Percentiles rank a stretch among this genome's conserved stretches.
Evolutionary conservation across 2,888 invertebrate species (phyloP).

Genomic region (Steromphala cineraria): DNA sequence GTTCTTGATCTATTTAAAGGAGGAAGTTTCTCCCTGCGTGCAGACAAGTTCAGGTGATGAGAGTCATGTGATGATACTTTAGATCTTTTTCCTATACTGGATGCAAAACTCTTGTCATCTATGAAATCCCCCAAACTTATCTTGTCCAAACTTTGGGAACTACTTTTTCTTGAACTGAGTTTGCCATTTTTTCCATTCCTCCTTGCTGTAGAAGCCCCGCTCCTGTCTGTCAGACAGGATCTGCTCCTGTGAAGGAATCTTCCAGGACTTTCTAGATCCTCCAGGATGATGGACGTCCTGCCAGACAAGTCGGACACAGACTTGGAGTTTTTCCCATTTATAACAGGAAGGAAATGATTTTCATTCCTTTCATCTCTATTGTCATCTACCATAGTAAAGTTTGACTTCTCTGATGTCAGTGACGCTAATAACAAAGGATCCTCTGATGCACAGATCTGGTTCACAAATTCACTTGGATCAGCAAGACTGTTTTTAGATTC

Average conservation of each 20-base stretch:
- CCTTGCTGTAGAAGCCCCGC: not conserved
- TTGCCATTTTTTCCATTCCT: not conserved
- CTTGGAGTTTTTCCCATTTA: not conserved
- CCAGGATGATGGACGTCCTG: not conserved
- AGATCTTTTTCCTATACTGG: not conserved
- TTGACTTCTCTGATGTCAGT: too few relatives aligned
- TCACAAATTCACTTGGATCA: too few relatives aligned
- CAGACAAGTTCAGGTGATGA: not conserved
- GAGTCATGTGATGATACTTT: not conserved
- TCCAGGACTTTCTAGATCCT: not conserved
- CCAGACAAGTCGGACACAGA: not conserved
- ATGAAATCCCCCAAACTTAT: not conserved
- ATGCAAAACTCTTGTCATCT: not conserved
- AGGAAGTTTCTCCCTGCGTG: not conserved
- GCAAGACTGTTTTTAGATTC: not conserved
- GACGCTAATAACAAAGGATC: too few relatives aligned
- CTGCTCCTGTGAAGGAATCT: not conserved
- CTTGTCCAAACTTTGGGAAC: not conserved
- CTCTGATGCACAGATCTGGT: too few relatives aligned
- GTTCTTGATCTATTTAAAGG: not conserved
- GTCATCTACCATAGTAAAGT: too few relatives aligned
- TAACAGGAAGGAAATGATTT: too few relatives aligned
- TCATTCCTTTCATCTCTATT: too few relatives aligned
- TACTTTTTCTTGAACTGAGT: too few relatives aligned
- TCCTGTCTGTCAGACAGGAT: not conserved